phyloP scores from a whole-genome alignment of 2,797 vertebrate species.

The Petrocephalus schoutedeni region DNA sequence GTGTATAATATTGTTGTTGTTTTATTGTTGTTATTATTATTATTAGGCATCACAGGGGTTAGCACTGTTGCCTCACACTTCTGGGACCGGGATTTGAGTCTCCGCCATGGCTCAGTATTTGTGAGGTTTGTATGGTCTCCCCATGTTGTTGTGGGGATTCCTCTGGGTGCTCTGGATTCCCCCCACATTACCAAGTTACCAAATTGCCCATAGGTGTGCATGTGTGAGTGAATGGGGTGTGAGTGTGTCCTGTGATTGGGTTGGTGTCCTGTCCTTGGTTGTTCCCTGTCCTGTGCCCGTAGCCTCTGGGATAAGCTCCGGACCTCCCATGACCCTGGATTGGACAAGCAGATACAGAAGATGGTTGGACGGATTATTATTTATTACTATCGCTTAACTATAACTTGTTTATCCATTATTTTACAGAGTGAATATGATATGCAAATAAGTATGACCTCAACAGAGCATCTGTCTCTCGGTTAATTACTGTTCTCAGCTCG shows the following conservation, averaged over 20 bases:
- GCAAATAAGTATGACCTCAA: background rate
- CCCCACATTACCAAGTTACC: background rate
- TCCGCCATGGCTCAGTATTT: background rate
- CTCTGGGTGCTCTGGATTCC: background rate
- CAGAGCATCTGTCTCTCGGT: background rate
- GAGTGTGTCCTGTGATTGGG: background rate
- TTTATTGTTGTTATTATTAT: background rate
- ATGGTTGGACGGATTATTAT: background rate
- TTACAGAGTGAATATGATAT: background rate
- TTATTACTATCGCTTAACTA: background rate
- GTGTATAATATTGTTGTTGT: background rate
- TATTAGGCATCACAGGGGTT: background rate
- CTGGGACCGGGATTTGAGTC: background rate
- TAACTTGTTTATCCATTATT: background rate
- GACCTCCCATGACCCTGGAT: background rate
- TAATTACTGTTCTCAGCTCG: background rate
- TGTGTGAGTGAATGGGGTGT: background rate
- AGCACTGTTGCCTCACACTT: background rate
- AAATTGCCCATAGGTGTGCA: background rate
- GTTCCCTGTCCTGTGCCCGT: background rate
- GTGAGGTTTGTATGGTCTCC: background rate
- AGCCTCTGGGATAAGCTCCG: too few species aligned
- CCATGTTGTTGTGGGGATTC: background rate
- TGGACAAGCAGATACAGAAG: background rate
- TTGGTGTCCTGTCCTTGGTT: background rate